Conservation (phyloP, 2,113 vertebrate species). For the Acanthochromis polyacanthus region DNA sequence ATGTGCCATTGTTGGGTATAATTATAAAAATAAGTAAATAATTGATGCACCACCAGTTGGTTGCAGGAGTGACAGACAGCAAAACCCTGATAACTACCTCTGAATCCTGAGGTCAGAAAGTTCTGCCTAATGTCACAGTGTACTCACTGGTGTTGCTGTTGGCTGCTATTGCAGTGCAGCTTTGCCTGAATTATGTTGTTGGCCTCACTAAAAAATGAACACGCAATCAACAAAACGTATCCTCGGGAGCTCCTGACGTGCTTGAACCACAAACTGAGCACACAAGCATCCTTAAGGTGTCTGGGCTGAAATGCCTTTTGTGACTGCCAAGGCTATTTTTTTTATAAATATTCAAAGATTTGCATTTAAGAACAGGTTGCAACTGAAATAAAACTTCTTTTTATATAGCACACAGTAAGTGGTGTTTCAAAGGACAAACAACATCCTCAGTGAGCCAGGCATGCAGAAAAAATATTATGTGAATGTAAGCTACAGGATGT, state of each 20-base stretch:
- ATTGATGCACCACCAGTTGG: constrained; percentile 59
- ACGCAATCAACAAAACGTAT: constrained; percentile 23
- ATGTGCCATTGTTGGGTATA: constrained; percentile 8
- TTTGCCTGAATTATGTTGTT: constrained; percentile 36
- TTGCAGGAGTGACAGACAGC: constrained; percentile 30
- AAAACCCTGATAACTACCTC: constrained; percentile 48
- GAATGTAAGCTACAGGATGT: neutral
- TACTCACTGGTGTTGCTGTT: constrained; percentile 31
- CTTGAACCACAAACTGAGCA: constrained; percentile 20
- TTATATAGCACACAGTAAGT: neutral
- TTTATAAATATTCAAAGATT: neutral
- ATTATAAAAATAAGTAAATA: constrained; percentile 64
- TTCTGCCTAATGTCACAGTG: constrained; percentile 18
- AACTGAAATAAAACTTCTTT: neutral
- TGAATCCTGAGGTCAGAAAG: constrained; percentile 32
- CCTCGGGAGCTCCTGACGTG: neutral
- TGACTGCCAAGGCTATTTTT: neutral
- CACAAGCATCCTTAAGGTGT: constrained; percentile 2
- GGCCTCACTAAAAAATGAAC: constrained; percentile 22
- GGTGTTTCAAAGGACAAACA: neutral
- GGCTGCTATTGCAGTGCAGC: constrained; percentile 45
- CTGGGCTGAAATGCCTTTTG: constrained; percentile 17
- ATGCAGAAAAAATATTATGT: constrained; percentile 1
- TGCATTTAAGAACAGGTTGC: neutral
- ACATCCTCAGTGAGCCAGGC: neutral